Conservation (phyloP, 1,140 invertebrate species). For the Lucilia sericata region DNA sequence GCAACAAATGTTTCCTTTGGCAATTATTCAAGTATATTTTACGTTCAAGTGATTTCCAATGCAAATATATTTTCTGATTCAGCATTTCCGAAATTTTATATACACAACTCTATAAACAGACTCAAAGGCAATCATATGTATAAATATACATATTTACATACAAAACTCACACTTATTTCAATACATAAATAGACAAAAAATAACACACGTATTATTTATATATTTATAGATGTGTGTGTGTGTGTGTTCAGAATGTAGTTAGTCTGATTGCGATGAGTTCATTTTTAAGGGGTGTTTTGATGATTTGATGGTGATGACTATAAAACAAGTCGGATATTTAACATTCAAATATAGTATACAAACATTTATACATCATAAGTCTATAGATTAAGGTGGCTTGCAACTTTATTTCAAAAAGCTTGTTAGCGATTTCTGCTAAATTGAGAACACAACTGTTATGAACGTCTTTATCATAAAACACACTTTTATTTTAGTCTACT, state of each 20-base stretch:
- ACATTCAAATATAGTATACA: no score
- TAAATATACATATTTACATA: not conserved
- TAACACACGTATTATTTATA: not conserved
- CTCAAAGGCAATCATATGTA: not conserved
- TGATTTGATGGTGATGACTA: not conserved
- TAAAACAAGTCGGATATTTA: no score
- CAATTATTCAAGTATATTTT: constrained; percentile 29
- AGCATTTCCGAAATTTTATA: constrained; percentile 19
- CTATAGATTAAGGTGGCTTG: no score
- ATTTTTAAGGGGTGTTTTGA: constrained; percentile 11
- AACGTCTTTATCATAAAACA: no score
- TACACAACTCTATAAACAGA: not conserved
- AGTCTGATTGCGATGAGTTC: not conserved
- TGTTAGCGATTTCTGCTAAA: no score
- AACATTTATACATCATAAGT: no score
- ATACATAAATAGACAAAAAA: not conserved
- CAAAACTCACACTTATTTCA: not conserved
- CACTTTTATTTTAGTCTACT: no score
- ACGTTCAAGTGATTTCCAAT: constrained; percentile 26
- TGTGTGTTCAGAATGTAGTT: not conserved
- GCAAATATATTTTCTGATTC: constrained; percentile 27
- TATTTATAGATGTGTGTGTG: not conserved
- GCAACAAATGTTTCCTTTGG: constrained; percentile 26
- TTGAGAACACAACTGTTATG: no score
- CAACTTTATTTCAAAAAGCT: no score